Conservation (phyloP, 2,797 vertebrate species). For the Spheniscus humboldti region DNA sequence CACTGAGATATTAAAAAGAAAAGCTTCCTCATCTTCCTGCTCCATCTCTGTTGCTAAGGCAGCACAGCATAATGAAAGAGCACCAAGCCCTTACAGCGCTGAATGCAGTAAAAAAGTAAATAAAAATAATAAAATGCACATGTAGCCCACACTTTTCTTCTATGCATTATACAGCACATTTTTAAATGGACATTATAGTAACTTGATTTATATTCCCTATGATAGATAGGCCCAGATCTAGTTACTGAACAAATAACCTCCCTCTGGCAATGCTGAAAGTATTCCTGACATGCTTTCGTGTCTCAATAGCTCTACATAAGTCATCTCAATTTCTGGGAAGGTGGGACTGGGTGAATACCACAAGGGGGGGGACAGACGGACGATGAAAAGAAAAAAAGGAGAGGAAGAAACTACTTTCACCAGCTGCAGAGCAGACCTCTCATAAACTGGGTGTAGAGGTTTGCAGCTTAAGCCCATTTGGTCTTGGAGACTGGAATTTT, state of each 20-base stretch:
- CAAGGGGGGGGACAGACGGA: background rate
- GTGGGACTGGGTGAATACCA: background rate
- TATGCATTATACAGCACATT: background rate
- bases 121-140: background rate
- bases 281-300: background rate
- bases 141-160: background rate
- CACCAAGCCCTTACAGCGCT: background rate
- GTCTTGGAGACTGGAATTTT: background rate
- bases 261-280: background rate
- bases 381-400: too few species aligned
- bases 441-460: background rate
- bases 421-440: background rate
- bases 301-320: background rate
- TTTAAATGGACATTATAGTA: background rate
- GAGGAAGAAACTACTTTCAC: background rate
- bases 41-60: slow-evolving; percentile 14
- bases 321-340: background rate
- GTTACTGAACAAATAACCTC: background rate
- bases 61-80: background rate
- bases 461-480: background rate
- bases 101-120: background rate
- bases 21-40: background rate
- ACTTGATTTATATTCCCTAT: background rate
- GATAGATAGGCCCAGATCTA: background rate
- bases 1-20: background rate